phyloP scores from a whole-genome alignment of 2,797 vertebrate species.

The Lacerta viridis region DNA sequence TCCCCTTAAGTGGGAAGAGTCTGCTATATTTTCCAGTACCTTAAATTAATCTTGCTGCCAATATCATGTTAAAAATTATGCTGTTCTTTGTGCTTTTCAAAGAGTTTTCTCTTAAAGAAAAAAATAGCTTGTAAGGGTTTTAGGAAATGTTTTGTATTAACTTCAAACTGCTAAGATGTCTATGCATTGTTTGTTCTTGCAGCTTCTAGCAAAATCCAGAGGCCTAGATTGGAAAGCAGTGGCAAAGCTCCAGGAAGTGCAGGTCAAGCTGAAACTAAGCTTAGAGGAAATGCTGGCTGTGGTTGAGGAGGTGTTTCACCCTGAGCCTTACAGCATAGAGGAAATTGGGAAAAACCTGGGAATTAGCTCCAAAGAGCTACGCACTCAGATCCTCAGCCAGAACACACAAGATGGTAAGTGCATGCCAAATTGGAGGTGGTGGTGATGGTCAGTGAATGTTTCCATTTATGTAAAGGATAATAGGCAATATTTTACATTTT shows the following conservation, averaged over 20 bases:
- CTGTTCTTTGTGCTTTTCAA: neutral
- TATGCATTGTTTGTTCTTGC: constrained; percentile 55
- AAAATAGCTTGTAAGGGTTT: constrained; percentile 51
- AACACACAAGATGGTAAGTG: constrained; percentile 91
- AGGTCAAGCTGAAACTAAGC: constrained; percentile 83
- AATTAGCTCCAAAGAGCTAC: constrained; percentile 87
- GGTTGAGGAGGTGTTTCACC: constrained; percentile 89
- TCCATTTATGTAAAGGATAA: constrained; percentile 37
- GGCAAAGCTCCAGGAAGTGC: constrained; percentile 89
- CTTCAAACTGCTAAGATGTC: constrained; percentile 48
- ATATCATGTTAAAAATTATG: neutral
- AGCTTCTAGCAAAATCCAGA: constrained; percentile 90
- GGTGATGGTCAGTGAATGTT: constrained; percentile 21
- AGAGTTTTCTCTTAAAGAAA: constrained; percentile 27
- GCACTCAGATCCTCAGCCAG: constrained; percentile 85
- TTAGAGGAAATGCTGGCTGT: constrained; percentile 90
- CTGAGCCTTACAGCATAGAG: constrained; percentile 89
- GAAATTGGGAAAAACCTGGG: constrained; percentile 91
- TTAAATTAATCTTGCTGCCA: neutral
- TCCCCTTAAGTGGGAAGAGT: neutral
- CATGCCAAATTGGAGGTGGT: constrained; percentile 29
- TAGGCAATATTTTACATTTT: constrained; percentile 12
- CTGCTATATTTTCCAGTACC: neutral
- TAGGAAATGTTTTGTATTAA: neutral
- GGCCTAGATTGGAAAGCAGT: constrained; percentile 83